Conservation (phyloP, 2,888 invertebrate species). For the Bruchidius siliquastri region DNA sequence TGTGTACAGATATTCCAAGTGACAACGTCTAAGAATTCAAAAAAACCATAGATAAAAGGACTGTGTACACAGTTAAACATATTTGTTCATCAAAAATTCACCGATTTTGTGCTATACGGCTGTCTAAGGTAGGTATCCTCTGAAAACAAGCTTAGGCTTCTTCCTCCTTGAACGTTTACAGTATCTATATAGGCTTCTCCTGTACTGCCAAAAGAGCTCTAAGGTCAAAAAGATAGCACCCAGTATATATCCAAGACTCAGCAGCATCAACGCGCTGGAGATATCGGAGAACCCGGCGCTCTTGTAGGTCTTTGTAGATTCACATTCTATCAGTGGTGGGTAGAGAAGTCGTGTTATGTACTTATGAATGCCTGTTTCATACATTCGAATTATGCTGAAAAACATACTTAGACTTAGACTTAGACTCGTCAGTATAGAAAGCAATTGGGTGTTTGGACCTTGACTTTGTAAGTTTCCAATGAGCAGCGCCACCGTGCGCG, state of each 20-base stretch:
- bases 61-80: too few species aligned
- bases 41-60: too few species aligned
- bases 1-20: too few species aligned
- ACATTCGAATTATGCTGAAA: conserved; percentile 39
- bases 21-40: too few species aligned
- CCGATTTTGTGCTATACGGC: too few species aligned
- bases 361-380: conserved; percentile 24
- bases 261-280: conserved; percentile 51
- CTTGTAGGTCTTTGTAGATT: conserved; percentile 52
- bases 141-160: neutral
- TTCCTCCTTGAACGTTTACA: conserved; percentile 7
- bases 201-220: conserved; percentile 26
- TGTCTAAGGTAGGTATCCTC: neutral
- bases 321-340: conserved; percentile 54
- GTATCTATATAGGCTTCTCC: conserved; percentile 8
- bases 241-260: conserved; percentile 47
- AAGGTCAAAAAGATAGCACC: conserved; percentile 23
- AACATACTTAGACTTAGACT: neutral
- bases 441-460: too few species aligned
- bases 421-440: too few species aligned
- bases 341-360: conserved; percentile 35
- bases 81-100: too few species aligned
- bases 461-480: too few species aligned
- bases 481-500: too few species aligned
- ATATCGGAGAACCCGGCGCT: conserved; percentile 58